Evolutionary conservation across 2,797 vertebrate genomes (phyloP).

Genomic region (Naso thynnoides): DNA sequence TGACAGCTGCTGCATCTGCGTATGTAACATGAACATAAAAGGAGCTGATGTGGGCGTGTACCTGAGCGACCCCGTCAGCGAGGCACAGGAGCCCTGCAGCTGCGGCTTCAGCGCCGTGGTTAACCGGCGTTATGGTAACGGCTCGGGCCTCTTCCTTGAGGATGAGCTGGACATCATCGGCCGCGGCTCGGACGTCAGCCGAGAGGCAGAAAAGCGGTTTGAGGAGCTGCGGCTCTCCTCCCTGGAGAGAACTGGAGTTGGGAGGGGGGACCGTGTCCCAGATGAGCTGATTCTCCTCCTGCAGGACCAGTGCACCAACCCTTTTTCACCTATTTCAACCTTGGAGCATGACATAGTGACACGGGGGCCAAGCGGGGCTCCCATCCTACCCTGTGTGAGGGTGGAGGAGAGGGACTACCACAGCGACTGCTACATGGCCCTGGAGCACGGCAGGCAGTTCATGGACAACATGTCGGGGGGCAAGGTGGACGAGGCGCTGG

Average conservation of each 20-base stretch:
- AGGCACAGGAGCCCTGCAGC: slow-evolving; percentile 93
- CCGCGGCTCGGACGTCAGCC: slow-evolving; percentile 92
- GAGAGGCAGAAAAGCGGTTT: slow-evolving; percentile 95
- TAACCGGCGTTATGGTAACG: slow-evolving; percentile 96
- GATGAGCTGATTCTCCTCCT: slow-evolving; percentile 95
- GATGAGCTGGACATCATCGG: slow-evolving; percentile 98
- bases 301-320: slow-evolving; percentile 97
- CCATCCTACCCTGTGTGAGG: slow-evolving; percentile 83
- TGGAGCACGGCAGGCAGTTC: slow-evolving; percentile 98
- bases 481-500: slow-evolving; percentile 96
- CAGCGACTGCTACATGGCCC: slow-evolving; percentile 96
- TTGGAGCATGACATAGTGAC: slow-evolving; percentile 76
- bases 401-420: slow-evolving; percentile 96
- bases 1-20: slow-evolving; percentile 99
- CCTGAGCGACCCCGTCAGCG: slow-evolving; percentile 93
- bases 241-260: slow-evolving; percentile 80
- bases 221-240: slow-evolving; percentile 91
- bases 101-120: slow-evolving; percentile 98
- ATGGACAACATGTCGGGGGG: slow-evolving; percentile 99
- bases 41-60: slow-evolving; percentile 97
- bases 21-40: slow-evolving; percentile 99
- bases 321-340: slow-evolving; percentile 91
- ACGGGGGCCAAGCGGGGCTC: slow-evolving; percentile 72
- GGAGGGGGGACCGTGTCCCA: slow-evolving; percentile 86
- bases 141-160: slow-evolving; percentile 96